Conservation (phyloP, 2,113 vertebrate species). For the Dromaius novaehollandiae region DNA sequence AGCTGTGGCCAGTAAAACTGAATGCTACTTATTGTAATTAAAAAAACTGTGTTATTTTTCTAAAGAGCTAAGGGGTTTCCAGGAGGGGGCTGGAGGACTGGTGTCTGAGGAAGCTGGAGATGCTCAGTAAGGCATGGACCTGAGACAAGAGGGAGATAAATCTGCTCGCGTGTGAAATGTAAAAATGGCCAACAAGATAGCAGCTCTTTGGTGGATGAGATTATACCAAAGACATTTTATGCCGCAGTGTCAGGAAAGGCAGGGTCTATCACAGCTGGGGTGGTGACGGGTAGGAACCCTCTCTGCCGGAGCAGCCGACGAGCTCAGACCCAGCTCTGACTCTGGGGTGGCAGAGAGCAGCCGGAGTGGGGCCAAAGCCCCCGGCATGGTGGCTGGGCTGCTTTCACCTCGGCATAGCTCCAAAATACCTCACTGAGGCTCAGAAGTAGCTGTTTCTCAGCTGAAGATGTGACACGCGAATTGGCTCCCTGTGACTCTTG, state of each 20-base stretch:
- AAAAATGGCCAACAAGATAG: neutral
- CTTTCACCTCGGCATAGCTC: rapidly evolving
- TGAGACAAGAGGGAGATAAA: neutral
- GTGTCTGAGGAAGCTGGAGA: neutral
- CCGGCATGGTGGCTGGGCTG: neutral
- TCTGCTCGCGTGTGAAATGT: neutral
- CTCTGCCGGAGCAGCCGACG: no score
- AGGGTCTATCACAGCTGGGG: neutral
- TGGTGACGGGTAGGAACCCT: neutral
- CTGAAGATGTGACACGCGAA: neutral
- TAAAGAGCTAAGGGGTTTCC: neutral
- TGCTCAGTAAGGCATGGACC: neutral
- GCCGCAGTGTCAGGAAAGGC: neutral
- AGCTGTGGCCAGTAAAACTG: neutral
- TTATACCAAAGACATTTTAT: neutral
- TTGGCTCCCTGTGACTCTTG: neutral
- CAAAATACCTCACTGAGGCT: neutral
- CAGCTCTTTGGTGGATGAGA: neutral
- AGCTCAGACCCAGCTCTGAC: no score
- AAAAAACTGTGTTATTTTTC: neutral
- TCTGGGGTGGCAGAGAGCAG: no score
- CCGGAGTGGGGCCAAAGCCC: neutral
- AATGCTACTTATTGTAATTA: neutral
- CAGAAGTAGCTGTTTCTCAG: neutral
- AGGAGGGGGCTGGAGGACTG: neutral